phyloP scores from a whole-genome alignment of 2,888 invertebrate genomes.

The Leptopterna dolabrata region DNA sequence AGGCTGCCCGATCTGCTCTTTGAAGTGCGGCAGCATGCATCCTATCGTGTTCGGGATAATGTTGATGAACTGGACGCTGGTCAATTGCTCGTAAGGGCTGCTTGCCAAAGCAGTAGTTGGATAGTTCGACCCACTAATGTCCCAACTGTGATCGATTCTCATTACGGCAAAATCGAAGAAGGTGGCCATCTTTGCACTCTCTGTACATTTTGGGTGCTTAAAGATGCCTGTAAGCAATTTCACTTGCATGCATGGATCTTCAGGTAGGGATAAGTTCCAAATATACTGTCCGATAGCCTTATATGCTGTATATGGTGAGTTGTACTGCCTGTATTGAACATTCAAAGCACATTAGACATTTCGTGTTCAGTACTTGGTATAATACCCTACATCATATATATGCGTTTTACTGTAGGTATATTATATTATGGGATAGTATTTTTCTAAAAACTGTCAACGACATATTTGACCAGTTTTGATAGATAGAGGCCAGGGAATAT shows the following conservation, averaged over 20 bases:
- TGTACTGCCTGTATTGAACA: not conserved
- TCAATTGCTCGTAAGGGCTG: not conserved
- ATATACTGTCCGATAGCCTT: not conserved
- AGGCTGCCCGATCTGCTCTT: not conserved
- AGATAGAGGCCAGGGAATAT: too few species aligned
- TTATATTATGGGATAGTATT: too few species aligned
- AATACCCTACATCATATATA: too few species aligned
- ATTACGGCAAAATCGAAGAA: constrained; percentile 1
- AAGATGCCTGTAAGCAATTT: not conserved
- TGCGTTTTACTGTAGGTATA: too few species aligned
- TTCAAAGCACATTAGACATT: too few species aligned
- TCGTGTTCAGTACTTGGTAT: too few species aligned
- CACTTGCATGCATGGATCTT: not conserved
- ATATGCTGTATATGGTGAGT: not conserved
- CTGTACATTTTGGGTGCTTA: not conserved
- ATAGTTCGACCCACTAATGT: not conserved
- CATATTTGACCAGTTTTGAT: too few species aligned
- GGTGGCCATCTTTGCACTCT: not conserved
- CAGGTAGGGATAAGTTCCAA: not conserved
- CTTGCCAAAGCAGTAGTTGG: not conserved
- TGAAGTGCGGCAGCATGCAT: not conserved
- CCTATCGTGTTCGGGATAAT: not conserved
- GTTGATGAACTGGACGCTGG: not conserved
- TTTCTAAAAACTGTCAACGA: too few species aligned
- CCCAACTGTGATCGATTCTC: not conserved